Percentiles rank a stretch among this genome's conserved stretches.
These are phyloP conservation scores for Coryphaenoides rupestris DNA, from an alignment of 2,113 vertebrate species.

Conservation along the genomic window DNA sequence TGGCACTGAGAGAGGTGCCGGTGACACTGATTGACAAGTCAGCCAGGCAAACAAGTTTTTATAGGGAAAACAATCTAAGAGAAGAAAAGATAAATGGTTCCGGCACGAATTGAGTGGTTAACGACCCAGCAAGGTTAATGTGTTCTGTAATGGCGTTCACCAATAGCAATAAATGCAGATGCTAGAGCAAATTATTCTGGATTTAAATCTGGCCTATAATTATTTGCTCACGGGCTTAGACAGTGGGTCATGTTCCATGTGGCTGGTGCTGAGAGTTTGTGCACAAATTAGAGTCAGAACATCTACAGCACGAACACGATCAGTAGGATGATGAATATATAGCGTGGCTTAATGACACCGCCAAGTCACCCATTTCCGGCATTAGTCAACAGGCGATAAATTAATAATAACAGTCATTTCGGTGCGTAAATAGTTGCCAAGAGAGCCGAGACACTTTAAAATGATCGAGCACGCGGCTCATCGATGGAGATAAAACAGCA, in stretches of 20 bases:
- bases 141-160: slow-evolving; percentile 17
- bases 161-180: slow-evolving; percentile 26
- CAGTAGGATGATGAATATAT: slow-evolving; percentile 19
- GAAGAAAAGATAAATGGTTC: no score
- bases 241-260: slow-evolving; percentile 7
- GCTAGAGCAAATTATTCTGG: slow-evolving; percentile 16
- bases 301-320: slow-evolving; percentile 11
- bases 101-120: not conserved
- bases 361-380: slow-evolving; percentile 26
- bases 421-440: slow-evolving; percentile 29
- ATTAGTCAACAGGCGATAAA: slow-evolving; percentile 22
- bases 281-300: slow-evolving; percentile 1
- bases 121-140: slow-evolving; percentile 22
- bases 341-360: slow-evolving; percentile 31
- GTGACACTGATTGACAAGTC: no score
- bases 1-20: no score
- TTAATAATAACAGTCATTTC: slow-evolving; percentile 21
- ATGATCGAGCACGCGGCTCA: slow-evolving; percentile 13
- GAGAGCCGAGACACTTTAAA: slow-evolving; percentile 23
- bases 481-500: slow-evolving; percentile 14
- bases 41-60: no score
- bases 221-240: not conserved
- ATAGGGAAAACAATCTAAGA: no score
- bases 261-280: slow-evolving; percentile 17
- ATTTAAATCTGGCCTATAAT: slow-evolving; percentile 35